Percentiles rank a stretch among this genome's conserved stretches.
Conservation (phyloP, 2,113 vertebrate genomes). For the Damaliscus lunatus region DNA sequence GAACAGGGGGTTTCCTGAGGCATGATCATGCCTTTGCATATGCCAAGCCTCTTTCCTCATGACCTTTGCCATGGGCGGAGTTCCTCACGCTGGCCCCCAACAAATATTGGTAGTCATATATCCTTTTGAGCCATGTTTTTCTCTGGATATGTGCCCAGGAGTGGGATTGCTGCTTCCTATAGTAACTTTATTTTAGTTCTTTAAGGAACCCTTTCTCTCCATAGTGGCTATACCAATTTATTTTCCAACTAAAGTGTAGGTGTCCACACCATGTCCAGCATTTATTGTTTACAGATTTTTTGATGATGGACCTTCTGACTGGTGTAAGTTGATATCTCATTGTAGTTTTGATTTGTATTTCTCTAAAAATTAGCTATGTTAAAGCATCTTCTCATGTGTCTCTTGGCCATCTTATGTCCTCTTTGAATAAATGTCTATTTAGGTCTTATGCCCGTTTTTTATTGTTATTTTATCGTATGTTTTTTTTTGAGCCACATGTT, state of each 20-base stretch:
- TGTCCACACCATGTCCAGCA: not conserved
- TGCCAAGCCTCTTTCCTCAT: too few relatives aligned
- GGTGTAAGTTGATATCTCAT: not conserved
- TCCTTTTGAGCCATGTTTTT: not conserved
- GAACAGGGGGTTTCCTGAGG: too few relatives aligned
- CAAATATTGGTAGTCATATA: not conserved
- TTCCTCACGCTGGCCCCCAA: too few relatives aligned
- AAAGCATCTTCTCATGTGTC: not conserved
- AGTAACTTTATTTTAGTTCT: not conserved
- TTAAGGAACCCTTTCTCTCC: not conserved
- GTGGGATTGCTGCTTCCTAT: not conserved
- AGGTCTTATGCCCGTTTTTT: not conserved
- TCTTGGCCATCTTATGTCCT: not conserved
- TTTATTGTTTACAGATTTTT: not conserved
- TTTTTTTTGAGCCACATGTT: not conserved
- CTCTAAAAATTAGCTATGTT: not conserved
- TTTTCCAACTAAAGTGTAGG: not conserved
- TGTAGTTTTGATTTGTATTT: not conserved
- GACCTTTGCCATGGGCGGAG: too few relatives aligned
- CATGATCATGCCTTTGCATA: too few relatives aligned
- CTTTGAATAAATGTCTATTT: not conserved
- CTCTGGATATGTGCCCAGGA: not conserved
- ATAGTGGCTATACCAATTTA: not conserved
- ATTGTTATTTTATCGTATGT: not conserved
- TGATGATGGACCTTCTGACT: not conserved